Conservation (phyloP, 2,888 invertebrate species). For the Drosophila acutilabella region DNA sequence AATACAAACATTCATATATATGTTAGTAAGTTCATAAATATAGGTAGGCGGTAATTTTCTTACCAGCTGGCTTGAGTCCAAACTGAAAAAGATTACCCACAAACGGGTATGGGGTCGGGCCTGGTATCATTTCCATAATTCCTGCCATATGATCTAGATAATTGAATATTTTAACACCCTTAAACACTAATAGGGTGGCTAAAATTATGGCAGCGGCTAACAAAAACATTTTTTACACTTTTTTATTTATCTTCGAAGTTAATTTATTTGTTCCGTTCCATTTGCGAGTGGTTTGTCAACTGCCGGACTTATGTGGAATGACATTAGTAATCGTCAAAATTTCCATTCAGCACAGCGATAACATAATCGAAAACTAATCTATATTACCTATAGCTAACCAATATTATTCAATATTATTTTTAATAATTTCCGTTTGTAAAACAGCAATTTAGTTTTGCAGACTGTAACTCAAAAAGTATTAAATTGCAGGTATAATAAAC, state of each 20-base stretch:
- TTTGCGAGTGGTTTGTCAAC: slow-evolving; percentile 26
- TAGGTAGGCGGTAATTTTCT: slow-evolving; percentile 52
- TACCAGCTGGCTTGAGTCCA: slow-evolving; percentile 78
- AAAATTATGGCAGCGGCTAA: slow-evolving; percentile 67
- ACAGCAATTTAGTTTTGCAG: neutral
- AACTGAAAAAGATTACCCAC: slow-evolving; percentile 82
- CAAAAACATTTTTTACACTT: slow-evolving; percentile 66
- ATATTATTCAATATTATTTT: neutral
- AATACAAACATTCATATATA: neutral
- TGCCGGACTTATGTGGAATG: slow-evolving; percentile 24
- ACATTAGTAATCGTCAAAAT: slow-evolving; percentile 30
- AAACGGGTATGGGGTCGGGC: slow-evolving; percentile 81
- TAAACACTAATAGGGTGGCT: slow-evolving; percentile 73
- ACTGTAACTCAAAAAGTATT: too few relatives aligned
- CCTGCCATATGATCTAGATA: slow-evolving; percentile 82
- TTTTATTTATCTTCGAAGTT: neutral
- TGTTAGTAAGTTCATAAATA: slow-evolving; percentile 68
- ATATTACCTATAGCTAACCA: slow-evolving; percentile 1
- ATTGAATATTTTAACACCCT: slow-evolving; percentile 78
- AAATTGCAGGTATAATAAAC: too few relatives aligned
- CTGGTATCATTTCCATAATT: slow-evolving; percentile 83
- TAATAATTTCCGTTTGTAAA: neutral
- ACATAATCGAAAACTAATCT: slow-evolving; percentile 59
- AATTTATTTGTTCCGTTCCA: slow-evolving; percentile 15
- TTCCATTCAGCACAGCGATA: slow-evolving; percentile 38